A percentile compares a stretch with the other conserved stretches of the same genome.
Evolutionary conservation across 1,140 invertebrate species (phyloP).

Genomic region (Caerostris darwini): DNA sequence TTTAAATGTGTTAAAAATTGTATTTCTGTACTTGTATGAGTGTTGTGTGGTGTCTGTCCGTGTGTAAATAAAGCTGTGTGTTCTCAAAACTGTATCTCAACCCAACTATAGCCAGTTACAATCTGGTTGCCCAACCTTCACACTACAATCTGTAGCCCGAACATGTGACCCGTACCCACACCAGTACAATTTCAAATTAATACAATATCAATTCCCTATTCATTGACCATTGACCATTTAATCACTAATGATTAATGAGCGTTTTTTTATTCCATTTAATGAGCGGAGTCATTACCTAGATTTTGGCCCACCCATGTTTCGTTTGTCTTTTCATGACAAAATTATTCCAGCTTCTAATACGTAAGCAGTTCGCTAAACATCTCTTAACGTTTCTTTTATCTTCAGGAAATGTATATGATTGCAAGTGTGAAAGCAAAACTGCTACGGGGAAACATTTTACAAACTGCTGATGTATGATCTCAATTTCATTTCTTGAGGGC

Average conservation of each 20-base stretch:
- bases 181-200: too few relatives aligned
- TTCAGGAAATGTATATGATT: neutral
- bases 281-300: constrained; percentile 5
- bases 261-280: neutral
- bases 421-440: neutral
- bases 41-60: too few relatives aligned
- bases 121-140: too few relatives aligned
- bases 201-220: too few relatives aligned
- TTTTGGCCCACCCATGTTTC: neutral
- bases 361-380: neutral
- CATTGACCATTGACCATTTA: too few relatives aligned
- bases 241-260: constrained; percentile 36
- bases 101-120: too few relatives aligned
- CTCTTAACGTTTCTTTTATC: neutral
- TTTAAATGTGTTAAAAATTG: too few relatives aligned
- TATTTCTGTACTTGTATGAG: too few relatives aligned
- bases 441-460: neutral
- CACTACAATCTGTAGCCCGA: too few relatives aligned
- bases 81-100: too few relatives aligned
- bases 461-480: neutral
- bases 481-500: neutral
- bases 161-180: too few relatives aligned
- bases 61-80: too few relatives aligned
- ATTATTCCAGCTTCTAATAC: neutral
- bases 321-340: constrained; percentile 41